Conservation (phyloP, 2,113 vertebrate genomes). For the Nyctibius bracteatus region DNA sequence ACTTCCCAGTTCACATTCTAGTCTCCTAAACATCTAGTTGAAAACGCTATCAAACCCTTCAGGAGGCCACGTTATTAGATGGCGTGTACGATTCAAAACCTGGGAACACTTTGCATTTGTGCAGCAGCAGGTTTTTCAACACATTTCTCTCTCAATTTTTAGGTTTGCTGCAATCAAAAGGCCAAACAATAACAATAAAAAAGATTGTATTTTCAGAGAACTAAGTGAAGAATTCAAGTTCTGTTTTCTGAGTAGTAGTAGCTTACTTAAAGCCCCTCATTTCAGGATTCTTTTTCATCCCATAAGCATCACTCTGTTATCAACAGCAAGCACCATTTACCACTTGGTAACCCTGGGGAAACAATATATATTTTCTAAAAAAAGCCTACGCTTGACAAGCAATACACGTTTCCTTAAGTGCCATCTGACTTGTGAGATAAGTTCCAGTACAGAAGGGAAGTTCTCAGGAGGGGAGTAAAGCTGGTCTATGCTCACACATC, state of each 20-base stretch:
- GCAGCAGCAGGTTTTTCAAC: not conserved
- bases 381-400: not conserved
- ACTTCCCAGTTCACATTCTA: not conserved
- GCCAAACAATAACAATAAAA: not conserved
- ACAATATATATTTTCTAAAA: not conserved
- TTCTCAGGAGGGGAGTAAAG: not conserved
- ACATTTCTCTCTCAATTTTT: not conserved
- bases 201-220: not conserved
- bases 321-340: not conserved
- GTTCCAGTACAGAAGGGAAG: not conserved
- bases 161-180: not conserved
- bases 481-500: not conserved
- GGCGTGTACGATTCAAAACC: not conserved
- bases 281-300: not conserved
- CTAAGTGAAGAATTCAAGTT: not conserved
- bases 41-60: not conserved
- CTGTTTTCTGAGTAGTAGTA: not conserved
- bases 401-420: not conserved
- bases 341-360: not conserved
- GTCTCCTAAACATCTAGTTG: not conserved
- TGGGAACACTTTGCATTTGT: not conserved
- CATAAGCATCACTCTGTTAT: not conserved
- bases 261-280: not conserved
- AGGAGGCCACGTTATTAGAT: not conserved
- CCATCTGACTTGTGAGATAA: not conserved